Conservation (phyloP, 2,113 vertebrate genomes). For the Osmerus mordax region DNA sequence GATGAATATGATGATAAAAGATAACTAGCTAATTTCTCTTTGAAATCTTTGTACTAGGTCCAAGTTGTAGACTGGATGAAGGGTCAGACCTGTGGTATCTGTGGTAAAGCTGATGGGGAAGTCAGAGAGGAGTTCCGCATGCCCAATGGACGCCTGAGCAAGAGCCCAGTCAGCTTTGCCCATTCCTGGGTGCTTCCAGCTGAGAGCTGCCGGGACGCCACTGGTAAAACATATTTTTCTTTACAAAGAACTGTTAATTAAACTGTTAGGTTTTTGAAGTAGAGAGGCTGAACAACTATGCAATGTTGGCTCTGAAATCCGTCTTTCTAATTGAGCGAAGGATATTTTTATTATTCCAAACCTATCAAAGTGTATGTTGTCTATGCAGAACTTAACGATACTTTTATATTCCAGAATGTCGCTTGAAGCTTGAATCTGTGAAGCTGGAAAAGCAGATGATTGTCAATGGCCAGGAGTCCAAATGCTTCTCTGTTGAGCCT, state of each 20-base stretch:
- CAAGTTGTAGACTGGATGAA: slow-evolving; percentile 76
- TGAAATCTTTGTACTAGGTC: slow-evolving; percentile 58
- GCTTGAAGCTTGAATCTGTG: slow-evolving; percentile 63
- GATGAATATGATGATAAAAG: no score
- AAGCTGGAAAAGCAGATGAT: slow-evolving; percentile 60
- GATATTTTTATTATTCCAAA: neutral
- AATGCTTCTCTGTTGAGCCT: slow-evolving; percentile 72
- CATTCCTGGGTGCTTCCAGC: slow-evolving; percentile 77
- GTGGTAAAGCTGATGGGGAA: slow-evolving; percentile 78
- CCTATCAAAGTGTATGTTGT: neutral
- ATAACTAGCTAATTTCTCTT: no score
- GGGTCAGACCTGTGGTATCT: slow-evolving; percentile 77
- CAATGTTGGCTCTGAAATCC: no score
- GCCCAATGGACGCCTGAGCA: slow-evolving; percentile 63
- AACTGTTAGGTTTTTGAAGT: no score
- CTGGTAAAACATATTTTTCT: slow-evolving; percentile 38
- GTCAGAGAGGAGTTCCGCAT: slow-evolving; percentile 68
- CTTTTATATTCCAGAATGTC: slow-evolving; percentile 60
- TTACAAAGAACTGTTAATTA: neutral
- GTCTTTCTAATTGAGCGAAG: neutral
- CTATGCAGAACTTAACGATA: neutral
- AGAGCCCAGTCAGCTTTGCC: slow-evolving; percentile 67
- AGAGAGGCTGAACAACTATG: no score
- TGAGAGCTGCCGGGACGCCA: slow-evolving; percentile 62
- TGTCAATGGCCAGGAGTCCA: slow-evolving; percentile 51